Evolutionary conservation across 2,113 vertebrate species (phyloP), one percentile per base, ranked within the genome.

Genomic region (Bubo blakistoni): DNA sequence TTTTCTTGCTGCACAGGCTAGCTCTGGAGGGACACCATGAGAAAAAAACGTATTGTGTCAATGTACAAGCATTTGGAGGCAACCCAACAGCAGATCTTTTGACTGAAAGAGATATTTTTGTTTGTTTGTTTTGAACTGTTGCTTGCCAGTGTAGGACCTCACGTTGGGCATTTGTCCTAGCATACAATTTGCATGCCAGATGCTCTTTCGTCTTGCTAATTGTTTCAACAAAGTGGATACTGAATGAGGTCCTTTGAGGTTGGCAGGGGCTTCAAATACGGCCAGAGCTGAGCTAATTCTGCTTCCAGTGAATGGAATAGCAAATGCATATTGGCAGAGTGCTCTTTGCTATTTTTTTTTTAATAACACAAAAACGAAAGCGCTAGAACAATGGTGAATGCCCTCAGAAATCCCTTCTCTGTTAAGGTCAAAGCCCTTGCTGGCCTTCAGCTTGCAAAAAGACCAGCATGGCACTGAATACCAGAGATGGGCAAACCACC

Each of bases 111-210:
- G 76, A 47, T 62, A 55, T 88, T 88, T 65, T 34, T 87, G 59
- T 90, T 92, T 96, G 92, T 93, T 92, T 95, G 69, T 71, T 92
- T 82, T 83, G 80, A 91, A 78, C 82, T 57, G 88, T 25, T 81
- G 86, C 83, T 94, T 95, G 95, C 96, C 94, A 96, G 80, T 73
- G 49, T 83, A 92, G 83, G 91, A 97, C 89, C 81, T 86, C 93
- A 74, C 38, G 6, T 76, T 24, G 88, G 88, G 86, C 91, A 92
- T 78, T 70, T 88, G 86, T 86, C 94, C 92, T 96, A 66, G 71
- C 59, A 29, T 2, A 86, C 86, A 86, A 70, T 91, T 94, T 92
- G 77, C 38, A 83, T 25, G 86, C 88, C 96, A 95, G 91, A 96
- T 91, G 94, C 72, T 92, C 76, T 58, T 81, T 66, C 32, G 1